phyloP scores from a whole-genome alignment of 2,113 vertebrate species.

The Gadus macrocephalus region DNA sequence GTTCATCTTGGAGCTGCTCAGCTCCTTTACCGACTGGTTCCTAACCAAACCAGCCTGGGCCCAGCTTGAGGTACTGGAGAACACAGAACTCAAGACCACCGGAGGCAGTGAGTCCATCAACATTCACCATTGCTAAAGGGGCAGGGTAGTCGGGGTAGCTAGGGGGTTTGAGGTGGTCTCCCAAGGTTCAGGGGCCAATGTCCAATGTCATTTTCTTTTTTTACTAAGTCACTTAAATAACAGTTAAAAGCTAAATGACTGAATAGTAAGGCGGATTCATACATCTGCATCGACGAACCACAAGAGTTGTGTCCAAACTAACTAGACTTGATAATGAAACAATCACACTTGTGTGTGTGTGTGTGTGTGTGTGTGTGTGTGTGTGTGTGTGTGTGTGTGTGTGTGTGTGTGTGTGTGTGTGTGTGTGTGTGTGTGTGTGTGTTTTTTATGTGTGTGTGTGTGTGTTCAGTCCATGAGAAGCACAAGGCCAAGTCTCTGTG shows the following conservation, averaged over 20 bases:
- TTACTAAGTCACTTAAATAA: too few species aligned
- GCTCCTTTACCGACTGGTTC: conserved; percentile 81
- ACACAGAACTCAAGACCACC: conserved; percentile 75
- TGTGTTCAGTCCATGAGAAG: conserved; percentile 56
- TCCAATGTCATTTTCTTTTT: too few species aligned
- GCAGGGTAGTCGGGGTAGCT: too few species aligned
- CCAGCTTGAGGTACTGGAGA: conserved; percentile 72
- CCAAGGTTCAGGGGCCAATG: too few species aligned
- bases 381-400: neutral
- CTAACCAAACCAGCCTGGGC: conserved; percentile 78
- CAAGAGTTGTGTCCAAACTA: too few species aligned
- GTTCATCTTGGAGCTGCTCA: conserved; percentile 53
- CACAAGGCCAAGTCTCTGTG: conserved; percentile 83
- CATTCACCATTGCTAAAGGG: neutral
- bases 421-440: neutral
- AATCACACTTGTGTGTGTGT: neutral
- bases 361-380: neutral
- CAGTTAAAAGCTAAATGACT: too few species aligned
- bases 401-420: neutral
- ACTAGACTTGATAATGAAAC: neutral
- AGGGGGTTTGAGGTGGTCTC: too few species aligned
- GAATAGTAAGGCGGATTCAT: too few species aligned
- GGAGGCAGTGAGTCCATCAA: conserved; percentile 65
- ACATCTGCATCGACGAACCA: too few species aligned
- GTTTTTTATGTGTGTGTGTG: neutral